Evolutionary conservation across 2,888 invertebrate species (phyloP).

Genomic region (Gortyna flavago): DNA sequence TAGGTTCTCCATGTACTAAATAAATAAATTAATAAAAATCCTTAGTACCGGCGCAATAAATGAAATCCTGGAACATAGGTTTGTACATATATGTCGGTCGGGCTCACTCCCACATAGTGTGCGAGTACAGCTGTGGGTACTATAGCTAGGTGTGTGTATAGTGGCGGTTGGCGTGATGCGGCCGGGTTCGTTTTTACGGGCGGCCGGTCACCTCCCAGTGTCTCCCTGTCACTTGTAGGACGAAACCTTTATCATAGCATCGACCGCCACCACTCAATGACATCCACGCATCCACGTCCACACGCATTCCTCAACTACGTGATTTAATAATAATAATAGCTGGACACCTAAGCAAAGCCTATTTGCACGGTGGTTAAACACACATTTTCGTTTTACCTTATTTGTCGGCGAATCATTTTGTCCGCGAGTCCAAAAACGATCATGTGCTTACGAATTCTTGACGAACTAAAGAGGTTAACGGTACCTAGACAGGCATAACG

Average conservation of each 20-base stretch:
- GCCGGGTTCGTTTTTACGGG: slow-evolving; percentile 68
- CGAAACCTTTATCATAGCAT: slow-evolving; percentile 65
- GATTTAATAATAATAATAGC: slow-evolving; percentile 37
- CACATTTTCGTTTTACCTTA: slow-evolving; percentile 42
- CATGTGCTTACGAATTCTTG: slow-evolving; percentile 54
- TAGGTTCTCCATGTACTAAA: no score
- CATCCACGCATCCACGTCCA: slow-evolving; percentile 39
- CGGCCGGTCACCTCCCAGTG: slow-evolving; percentile 66
- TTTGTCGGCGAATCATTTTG: slow-evolving; percentile 25
- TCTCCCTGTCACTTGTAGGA: slow-evolving; percentile 67
- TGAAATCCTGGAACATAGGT: slow-evolving; percentile 45
- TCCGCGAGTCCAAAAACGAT: slow-evolving; percentile 17
- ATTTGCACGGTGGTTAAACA: slow-evolving; percentile 44
- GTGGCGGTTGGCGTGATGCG: slow-evolving; percentile 55
- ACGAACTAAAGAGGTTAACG: slow-evolving; percentile 54
- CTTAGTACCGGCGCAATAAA: slow-evolving; percentile 33
- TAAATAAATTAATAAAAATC: no score
- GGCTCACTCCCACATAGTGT: slow-evolving; percentile 56
- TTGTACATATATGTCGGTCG: slow-evolving; percentile 34
- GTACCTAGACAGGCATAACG: slow-evolving; percentile 50
- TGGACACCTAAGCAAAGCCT: slow-evolving; percentile 34
- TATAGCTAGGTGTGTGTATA: slow-evolving; percentile 41
- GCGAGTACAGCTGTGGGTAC: slow-evolving; percentile 26
- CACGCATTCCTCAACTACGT: slow-evolving; percentile 22
- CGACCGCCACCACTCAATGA: slow-evolving; percentile 65